Conservation (phyloP, 1,140 invertebrate species). For the Vanessa atalanta region DNA sequence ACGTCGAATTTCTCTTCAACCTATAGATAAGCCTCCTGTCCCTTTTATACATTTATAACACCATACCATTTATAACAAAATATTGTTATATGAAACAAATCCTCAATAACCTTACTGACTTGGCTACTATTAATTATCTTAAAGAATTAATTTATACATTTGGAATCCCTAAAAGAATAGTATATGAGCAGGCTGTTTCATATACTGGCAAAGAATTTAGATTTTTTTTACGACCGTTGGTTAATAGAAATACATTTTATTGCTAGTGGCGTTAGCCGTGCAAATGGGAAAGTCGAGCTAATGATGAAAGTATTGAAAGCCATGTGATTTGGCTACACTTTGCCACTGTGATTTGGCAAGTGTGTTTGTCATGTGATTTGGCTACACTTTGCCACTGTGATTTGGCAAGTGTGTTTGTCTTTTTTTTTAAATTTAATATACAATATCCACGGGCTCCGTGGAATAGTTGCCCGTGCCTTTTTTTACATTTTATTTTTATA, state of each 20-base stretch:
- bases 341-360: neutral
- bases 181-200: constrained; percentile 53
- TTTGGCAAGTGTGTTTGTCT: no score
- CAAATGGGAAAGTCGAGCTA: no score
- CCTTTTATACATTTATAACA: no score
- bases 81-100: constrained; percentile 33
- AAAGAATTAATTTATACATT: no score
- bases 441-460: no score
- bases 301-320: constrained; percentile 47
- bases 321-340: neutral
- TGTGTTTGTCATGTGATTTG: neutral
- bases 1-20: constrained; percentile 34
- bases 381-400: neutral
- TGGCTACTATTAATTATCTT: no score
- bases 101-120: no score
- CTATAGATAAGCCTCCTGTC: constrained; percentile 33
- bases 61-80: constrained; percentile 38
- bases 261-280: constrained; percentile 41
- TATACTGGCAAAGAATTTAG: constrained; percentile 52
- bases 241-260: constrained; percentile 49
- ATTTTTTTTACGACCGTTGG: constrained; percentile 44
- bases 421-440: no score
- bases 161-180: constrained; percentile 45
- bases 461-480: no score
- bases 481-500: no score